phyloP scores from a whole-genome alignment of 2,888 invertebrate species.

The Crossocerus cetratus region DNA sequence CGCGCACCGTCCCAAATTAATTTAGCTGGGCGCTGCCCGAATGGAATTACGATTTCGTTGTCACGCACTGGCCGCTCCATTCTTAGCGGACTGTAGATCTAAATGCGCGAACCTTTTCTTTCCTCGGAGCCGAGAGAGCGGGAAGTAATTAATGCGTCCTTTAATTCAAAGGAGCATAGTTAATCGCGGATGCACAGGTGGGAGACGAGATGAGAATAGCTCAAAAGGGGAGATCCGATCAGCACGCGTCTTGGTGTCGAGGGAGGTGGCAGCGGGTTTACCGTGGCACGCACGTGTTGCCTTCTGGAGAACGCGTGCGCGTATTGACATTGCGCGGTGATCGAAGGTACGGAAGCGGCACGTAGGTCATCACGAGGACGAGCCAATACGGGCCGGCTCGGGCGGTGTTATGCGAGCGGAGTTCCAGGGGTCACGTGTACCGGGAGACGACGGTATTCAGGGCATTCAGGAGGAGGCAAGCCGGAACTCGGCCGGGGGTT shows the following conservation, averaged over 20 bases:
- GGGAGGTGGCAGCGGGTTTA: slow-evolving; percentile 1
- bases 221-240: no score
- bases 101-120: no score
- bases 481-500: slow-evolving; percentile 48
- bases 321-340: slow-evolving; percentile 59
- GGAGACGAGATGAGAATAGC: not conserved
- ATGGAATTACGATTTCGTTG: slow-evolving; percentile 2
- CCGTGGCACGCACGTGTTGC: slow-evolving; percentile 50
- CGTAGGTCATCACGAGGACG: slow-evolving; percentile 48
- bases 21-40: not conserved
- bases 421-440: not conserved
- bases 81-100: not conserved
- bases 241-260: slow-evolving; percentile 31
- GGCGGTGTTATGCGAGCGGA: not conserved
- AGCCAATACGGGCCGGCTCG: slow-evolving; percentile 44
- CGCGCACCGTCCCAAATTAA: not conserved
- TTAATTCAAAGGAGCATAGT: not conserved
- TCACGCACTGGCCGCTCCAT: not conserved
- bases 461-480: slow-evolving; percentile 19
- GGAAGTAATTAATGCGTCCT: no score
- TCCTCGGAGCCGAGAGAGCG: not conserved
- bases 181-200: not conserved
- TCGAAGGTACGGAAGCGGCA: slow-evolving; percentile 51
- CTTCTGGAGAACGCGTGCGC: slow-evolving; percentile 57
- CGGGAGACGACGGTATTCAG: slow-evolving; percentile 29